Evolutionary conservation across 2,888 invertebrate species (phyloP).

Genomic region (Polydesmus complanatus): DNA sequence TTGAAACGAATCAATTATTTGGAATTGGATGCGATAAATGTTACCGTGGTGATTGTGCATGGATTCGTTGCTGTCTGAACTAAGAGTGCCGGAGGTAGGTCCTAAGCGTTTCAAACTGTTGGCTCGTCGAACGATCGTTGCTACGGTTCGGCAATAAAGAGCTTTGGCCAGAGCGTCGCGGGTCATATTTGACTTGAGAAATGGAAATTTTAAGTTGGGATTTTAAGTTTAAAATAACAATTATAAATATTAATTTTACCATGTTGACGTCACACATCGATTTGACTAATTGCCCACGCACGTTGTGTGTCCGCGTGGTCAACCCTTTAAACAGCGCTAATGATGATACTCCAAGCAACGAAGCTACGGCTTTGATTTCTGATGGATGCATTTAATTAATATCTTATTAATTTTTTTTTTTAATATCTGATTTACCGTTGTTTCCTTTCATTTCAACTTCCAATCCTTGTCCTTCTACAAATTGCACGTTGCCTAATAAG

Average conservation of each 20-base stretch:
- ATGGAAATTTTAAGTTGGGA: conserved; percentile 17
- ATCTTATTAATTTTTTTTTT: background rate
- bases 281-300: conserved; percentile 61
- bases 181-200: conserved; percentile 58
- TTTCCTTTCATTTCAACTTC: conserved; percentile 57
- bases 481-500: conserved; percentile 80
- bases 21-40: background rate
- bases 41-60: conserved; percentile 64
- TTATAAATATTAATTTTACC: conserved; percentile 32
- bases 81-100: conserved; percentile 65
- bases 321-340: conserved; percentile 64
- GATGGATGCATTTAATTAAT: conserved; percentile 23
- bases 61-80: conserved; percentile 82
- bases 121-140: conserved; percentile 80
- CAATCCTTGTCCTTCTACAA: conserved; percentile 52
- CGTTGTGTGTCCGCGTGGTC: conserved; percentile 64
- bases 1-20: no score
- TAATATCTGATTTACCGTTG: conserved; percentile 25
- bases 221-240: background rate
- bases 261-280: conserved; percentile 70
- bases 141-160: conserved; percentile 83
- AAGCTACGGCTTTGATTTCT: conserved; percentile 73
- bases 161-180: conserved; percentile 81
- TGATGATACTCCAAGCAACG: conserved; percentile 61
- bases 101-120: conserved; percentile 74